Conservation (phyloP, 2,797 vertebrate species). For the Protosalanx chinensis region DNA sequence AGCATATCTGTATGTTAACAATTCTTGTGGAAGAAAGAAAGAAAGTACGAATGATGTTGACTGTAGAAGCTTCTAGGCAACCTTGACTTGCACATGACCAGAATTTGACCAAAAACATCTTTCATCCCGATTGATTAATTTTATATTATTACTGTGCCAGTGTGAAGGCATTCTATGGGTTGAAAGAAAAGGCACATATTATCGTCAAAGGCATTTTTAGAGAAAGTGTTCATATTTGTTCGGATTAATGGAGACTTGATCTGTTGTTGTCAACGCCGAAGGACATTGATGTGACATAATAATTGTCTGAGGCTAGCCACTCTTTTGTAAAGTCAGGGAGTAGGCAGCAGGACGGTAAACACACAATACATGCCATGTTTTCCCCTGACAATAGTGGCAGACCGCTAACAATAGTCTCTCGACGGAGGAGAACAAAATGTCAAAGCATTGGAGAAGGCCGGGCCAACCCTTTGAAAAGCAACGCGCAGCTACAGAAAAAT, state of each 20-base stretch:
- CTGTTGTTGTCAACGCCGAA: conserved; percentile 35
- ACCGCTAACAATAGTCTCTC: conserved; percentile 40
- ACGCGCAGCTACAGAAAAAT: background rate
- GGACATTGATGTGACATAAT: conserved; percentile 46
- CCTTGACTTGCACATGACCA: conserved; percentile 31
- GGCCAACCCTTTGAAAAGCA: background rate
- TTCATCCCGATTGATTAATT: conserved; percentile 32
- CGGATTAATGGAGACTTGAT: conserved; percentile 39
- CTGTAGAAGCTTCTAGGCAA: conserved; percentile 25
- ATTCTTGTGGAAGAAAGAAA: background rate
- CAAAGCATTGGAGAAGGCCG: conserved; percentile 6
- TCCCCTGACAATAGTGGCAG: conserved; percentile 46
- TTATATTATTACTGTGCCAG: conserved; percentile 11
- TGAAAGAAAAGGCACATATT: conserved; percentile 30
- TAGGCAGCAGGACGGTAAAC: conserved; percentile 41
- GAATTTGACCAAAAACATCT: conserved; percentile 41
- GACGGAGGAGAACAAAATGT: conserved; percentile 40
- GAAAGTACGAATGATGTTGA: background rate
- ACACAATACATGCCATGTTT: conserved; percentile 55
- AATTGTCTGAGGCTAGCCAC: conserved; percentile 21
- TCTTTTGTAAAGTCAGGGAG: conserved; percentile 45
- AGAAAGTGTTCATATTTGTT: conserved; percentile 43
- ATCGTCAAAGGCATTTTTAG: conserved; percentile 29
- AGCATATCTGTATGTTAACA: background rate
- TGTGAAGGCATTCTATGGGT: conserved; percentile 49